A percentile compares a stretch with the other conserved stretches of the same genome.
Conservation (phyloP, 2,888 invertebrate species). For the Dioctria rufipes region DNA sequence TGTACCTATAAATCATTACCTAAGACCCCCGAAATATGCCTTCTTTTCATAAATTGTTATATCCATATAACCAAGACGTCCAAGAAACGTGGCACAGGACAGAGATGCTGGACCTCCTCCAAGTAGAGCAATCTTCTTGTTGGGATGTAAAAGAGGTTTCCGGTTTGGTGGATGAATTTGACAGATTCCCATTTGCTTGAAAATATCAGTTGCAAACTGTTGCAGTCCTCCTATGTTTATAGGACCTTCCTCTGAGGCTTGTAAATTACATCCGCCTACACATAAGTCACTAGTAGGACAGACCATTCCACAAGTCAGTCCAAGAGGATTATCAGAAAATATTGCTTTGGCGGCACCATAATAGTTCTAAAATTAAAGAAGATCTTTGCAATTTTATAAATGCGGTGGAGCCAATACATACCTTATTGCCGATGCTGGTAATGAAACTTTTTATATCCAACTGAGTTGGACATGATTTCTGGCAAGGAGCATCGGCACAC, state of each 20-base stretch:
- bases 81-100: constrained; percentile 97
- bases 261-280: constrained; percentile 97
- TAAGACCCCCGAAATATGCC: constrained; percentile 89
- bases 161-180: constrained; percentile 87
- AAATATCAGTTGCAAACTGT: constrained; percentile 97
- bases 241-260: constrained; percentile 96
- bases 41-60: constrained; percentile 94
- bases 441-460: constrained; percentile 98
- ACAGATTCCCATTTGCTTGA: constrained; percentile 93
- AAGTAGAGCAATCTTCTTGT: constrained; percentile 83
- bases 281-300: constrained; percentile 99
- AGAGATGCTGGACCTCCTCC: constrained; percentile 98
- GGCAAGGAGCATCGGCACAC: constrained; percentile 97
- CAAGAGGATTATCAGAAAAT: constrained; percentile 96
- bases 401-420: constrained; percentile 22
- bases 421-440: constrained; percentile 95
- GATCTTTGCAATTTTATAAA: background rate
- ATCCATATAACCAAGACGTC: constrained; percentile 91
- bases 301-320: constrained; percentile 97
- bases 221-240: constrained; percentile 99
- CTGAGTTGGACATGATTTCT: constrained; percentile 98
- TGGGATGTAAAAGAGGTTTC: constrained; percentile 70
- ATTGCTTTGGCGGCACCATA: constrained; percentile 98
- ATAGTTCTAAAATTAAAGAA: constrained; percentile 81
- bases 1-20: constrained; percentile 69